Evolutionary conservation across 2,113 vertebrate species (phyloP), one percentile per base, ranked within the genome.

Genomic region (Hymenochirus boettgeri): DNA sequence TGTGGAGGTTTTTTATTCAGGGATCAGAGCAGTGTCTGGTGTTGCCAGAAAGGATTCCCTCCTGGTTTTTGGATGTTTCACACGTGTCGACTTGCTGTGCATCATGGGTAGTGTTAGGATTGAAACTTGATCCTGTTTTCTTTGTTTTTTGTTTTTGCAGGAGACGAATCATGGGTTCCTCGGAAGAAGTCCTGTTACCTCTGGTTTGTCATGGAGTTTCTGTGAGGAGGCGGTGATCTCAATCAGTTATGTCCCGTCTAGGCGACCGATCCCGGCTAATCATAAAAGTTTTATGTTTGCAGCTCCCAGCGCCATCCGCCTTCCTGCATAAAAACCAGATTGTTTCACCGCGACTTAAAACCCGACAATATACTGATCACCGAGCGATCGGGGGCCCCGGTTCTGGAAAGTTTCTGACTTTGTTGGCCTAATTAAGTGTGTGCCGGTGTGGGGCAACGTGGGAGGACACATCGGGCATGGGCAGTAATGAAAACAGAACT

Each of bases 201-300:
- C 51, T 98, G 96, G 96, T 97, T 98, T 0, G 93, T 98, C 72
- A 98, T 98, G 96, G 96, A 98, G 83, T 98, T n/a, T 95, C 80
- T 98, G 96, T 0, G 93, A 98, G 72, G n/a, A n/a, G n/a, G 95
- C 1, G 96, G 96, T 2, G 96, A 98, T 79, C 89, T 98, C 73
- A n/a, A 98, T 85, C 93, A 92, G 79, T n/a, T 98, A 95, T 10
- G 87, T 98, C 72, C 78, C 98, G 51, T 98, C 96, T 0, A 84
- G 95, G 3, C 82, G 92, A 45, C 96, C 96, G 0, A 89, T 98
- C 82, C 92, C 93, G 0, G 88, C 87, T 4, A 95, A 90, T 50
- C 98, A 94, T 84, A 87, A 77, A 74, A 96, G 92, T 82, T 96
- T 98, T 71, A 97, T 97, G 94, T n/a, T 89, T 92, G 13, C 96